These are phyloP conservation scores for Scaptomyza pallida DNA, from an alignment of 1,140 invertebrate genomes.

Conservation along the genomic window DNA sequence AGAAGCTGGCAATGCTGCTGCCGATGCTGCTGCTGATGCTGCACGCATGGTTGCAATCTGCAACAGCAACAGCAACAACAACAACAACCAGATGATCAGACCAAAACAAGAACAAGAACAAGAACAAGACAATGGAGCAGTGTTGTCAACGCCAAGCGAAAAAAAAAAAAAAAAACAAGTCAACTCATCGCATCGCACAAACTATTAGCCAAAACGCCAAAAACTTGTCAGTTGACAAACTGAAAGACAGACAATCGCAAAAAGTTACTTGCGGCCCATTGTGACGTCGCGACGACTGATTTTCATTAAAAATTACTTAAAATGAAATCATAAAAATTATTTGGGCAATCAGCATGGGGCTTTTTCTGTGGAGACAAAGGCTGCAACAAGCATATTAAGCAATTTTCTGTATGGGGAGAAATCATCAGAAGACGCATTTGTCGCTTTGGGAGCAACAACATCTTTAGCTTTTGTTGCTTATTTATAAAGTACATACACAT, in stretches of 20 bases:
- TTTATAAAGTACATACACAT: slow-evolving; percentile 47
- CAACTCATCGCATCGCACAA: slow-evolving; percentile 75
- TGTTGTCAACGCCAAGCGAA: slow-evolving; percentile 54
- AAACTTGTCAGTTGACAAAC: slow-evolving; percentile 43
- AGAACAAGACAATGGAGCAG: slow-evolving; percentile 39
- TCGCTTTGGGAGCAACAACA: slow-evolving; percentile 65
- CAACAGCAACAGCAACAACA: slow-evolving; percentile 9
- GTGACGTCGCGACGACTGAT: slow-evolving; percentile 52
- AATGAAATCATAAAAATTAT: slow-evolving; percentile 73
- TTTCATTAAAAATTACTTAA: slow-evolving; percentile 79
- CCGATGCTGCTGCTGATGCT: not conserved
- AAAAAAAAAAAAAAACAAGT: no score
- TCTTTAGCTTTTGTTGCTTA: slow-evolving; percentile 60
- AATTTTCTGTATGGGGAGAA: slow-evolving; percentile 56
- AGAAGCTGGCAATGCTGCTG: slow-evolving; percentile 19
- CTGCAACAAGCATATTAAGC: slow-evolving; percentile 70
- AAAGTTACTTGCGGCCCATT: slow-evolving; percentile 14
- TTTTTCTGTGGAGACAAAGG: slow-evolving; percentile 59
- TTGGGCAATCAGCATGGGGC: slow-evolving; percentile 63
- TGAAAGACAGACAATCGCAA: not conserved
- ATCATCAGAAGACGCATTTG: slow-evolving; percentile 27
- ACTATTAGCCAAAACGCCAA: slow-evolving; percentile 79
- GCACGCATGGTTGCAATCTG: slow-evolving; percentile 48
- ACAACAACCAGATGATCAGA: slow-evolving; percentile 2
- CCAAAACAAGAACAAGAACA: slow-evolving; percentile 14